These are phyloP conservation scores for Lucilia cuprina DNA, from an alignment of 1,140 invertebrate species.

Conservation along the genomic window DNA sequence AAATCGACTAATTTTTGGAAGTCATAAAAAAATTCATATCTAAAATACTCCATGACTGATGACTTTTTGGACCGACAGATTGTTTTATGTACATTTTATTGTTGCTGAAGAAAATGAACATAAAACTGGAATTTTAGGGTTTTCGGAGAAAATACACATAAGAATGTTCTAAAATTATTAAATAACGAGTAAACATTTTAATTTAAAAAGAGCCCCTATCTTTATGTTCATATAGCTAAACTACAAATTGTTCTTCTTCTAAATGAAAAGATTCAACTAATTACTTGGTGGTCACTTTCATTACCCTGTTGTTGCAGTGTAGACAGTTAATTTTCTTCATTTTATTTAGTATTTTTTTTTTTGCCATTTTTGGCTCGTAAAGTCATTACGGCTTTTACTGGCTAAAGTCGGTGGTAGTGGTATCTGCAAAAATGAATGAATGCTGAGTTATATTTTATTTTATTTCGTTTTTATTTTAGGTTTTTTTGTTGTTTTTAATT, in stretches of 20 bases:
- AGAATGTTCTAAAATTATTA: no score
- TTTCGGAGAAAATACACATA: no score
- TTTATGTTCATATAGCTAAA: neutral
- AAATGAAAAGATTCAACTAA: neutral
- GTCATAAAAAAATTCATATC: neutral
- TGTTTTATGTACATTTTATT: neutral
- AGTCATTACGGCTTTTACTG: neutral
- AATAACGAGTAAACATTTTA: neutral
- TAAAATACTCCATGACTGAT: neutral
- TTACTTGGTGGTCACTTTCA: conserved; percentile 14
- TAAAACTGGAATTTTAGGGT: neutral
- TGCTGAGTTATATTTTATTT: neutral
- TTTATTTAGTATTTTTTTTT: neutral
- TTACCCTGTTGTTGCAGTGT: neutral
- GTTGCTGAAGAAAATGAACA: neutral
- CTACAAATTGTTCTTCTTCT: neutral
- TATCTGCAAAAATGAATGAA: neutral
- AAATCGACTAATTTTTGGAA: neutral
- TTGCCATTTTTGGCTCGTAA: neutral
- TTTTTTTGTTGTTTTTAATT: neutral
- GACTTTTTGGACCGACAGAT: neutral
- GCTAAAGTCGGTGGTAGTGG: neutral
- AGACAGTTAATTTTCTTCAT: neutral
- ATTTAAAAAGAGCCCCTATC: neutral
- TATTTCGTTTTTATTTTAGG: neutral